A percentile compares a stretch with the other conserved stretches of the same genome.
These are phyloP conservation scores for Horisme vitalbata DNA, from an alignment of 2,888 invertebrate genomes.

Conservation along the genomic window DNA sequence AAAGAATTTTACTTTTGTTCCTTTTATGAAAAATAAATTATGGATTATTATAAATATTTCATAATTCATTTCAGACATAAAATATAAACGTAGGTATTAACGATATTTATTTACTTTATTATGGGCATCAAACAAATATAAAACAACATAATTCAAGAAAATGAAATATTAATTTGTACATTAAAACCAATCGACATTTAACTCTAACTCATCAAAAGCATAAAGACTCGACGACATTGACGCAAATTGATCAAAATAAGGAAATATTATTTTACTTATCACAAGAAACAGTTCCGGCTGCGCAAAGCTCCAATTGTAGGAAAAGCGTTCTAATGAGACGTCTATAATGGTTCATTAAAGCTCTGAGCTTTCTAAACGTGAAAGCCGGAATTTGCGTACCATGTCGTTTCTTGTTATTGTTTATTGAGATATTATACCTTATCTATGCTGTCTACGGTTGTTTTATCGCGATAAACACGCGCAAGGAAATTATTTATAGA, in stretches of 20 bases:
- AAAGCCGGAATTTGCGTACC: slow-evolving; percentile 24
- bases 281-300: neutral
- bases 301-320: slow-evolving; percentile 10
- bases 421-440: slow-evolving; percentile 16
- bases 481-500: slow-evolving; percentile 9
- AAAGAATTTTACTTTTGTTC: too few relatives aligned
- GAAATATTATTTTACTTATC: neutral
- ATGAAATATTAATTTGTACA: too few relatives aligned
- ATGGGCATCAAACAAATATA: too few relatives aligned
- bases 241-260: neutral
- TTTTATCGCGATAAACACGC: slow-evolving; percentile 11
- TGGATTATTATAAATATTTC: too few relatives aligned
- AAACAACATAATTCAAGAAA: too few relatives aligned
- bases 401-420: slow-evolving; percentile 22
- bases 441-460: slow-evolving; percentile 11
- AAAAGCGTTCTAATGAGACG: slow-evolving; percentile 11
- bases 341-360: slow-evolving; percentile 24
- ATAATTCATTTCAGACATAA: too few relatives aligned
- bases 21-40: too few relatives aligned
- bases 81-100: too few relatives aligned
- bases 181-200: too few relatives aligned
- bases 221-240: too few relatives aligned
- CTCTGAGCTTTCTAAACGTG: slow-evolving; percentile 28
- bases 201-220: too few relatives aligned
- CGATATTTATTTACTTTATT: too few relatives aligned